Base-by-base conservation (phyloP, 1,140 invertebrate genomes). In the Venturia canescens region DNA sequence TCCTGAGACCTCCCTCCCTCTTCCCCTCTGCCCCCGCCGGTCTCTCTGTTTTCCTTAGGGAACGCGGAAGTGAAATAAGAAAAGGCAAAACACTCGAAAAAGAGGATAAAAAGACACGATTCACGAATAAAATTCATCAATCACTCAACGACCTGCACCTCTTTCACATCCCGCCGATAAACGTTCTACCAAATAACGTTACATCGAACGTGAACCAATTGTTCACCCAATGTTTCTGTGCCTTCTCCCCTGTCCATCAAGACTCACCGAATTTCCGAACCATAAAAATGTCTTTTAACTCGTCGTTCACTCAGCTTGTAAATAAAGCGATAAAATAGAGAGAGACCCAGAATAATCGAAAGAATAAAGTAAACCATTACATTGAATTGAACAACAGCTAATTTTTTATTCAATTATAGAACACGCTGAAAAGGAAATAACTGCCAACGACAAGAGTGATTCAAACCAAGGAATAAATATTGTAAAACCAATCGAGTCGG, bases 81-180 rank as follows among this genome's bases (percentile, higher is more conserved):
- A 69, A 57, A 79, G 13, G n/a, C 57, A 26, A 53, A 78, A 79
- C 29, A 70, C 18, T 71, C 34, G 57, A 80, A 50, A 48, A 44
- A 34, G 27, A 53, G 23, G 53, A 79, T 63, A 63, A 57, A 80
- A 60, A 67, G 29, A 76, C 53, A 76, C 29, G 18, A 53, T 60
- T 60, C 72, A 16, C 26, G 72, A 76, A 76, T 76, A 76, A 76
- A 76, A 76, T 76, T 76, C 72, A 76, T 76, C 72, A 76, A 76
- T 76, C 72, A 76, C 72, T 63, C 53, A 23, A 76, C 72, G 53
- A 29, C 18, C 72, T 76, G 72, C 72, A 76, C 72, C 72, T 76
- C 26, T 53, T 69, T 31, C 66, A 6, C 29, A 76, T 34, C 27
- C 26, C 72, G 50, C 63, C 72, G 27, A 76, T 76, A 76, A 76